These are phyloP conservation scores for Mallotus villosus DNA, from an alignment of 2,797 vertebrate species.

Conservation along the genomic window DNA sequence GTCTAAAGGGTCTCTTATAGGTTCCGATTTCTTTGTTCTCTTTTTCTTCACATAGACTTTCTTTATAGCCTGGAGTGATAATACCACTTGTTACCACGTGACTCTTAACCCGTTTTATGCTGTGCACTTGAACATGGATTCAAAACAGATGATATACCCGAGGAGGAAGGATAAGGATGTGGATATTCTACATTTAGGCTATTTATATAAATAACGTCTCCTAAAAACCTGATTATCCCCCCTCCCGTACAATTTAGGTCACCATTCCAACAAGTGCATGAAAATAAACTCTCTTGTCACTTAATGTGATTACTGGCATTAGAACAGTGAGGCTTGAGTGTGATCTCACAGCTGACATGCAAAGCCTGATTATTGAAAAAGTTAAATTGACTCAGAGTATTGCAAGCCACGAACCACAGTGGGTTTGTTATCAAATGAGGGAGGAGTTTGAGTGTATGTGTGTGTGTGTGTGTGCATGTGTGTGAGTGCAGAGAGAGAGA, in stretches of 20 bases:
- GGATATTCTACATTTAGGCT: neutral
- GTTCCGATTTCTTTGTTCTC: constrained; percentile 70
- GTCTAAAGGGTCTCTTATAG: constrained; percentile 55
- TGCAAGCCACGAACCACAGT: constrained; percentile 33
- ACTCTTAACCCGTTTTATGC: constrained; percentile 67
- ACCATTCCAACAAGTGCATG: too few relatives aligned
- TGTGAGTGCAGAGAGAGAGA: neutral
- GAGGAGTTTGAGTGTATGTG: constrained; percentile 22
- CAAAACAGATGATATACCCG: neutral
- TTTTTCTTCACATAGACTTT: constrained; percentile 36
- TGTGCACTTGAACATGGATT: constrained; percentile 9
- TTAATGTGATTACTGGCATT: constrained; percentile 55
- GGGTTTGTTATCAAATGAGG: constrained; percentile 36
- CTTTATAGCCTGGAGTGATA: constrained; percentile 60
- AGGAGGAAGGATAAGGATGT: neutral
- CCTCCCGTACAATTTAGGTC: too few relatives aligned
- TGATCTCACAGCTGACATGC: constrained; percentile 47
- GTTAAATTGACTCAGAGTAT: constrained; percentile 31
- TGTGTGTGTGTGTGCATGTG: neutral
- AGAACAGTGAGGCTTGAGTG: constrained; percentile 36
- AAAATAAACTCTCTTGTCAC: constrained; percentile 33
- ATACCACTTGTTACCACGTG: constrained; percentile 65
- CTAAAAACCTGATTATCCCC: neutral
- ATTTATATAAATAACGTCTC: neutral
- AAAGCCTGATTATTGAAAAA: constrained; percentile 20